These are phyloP conservation scores for Macrosoma leucophasiata DNA, from an alignment of 2,888 invertebrate species.

Conservation along the genomic window DNA sequence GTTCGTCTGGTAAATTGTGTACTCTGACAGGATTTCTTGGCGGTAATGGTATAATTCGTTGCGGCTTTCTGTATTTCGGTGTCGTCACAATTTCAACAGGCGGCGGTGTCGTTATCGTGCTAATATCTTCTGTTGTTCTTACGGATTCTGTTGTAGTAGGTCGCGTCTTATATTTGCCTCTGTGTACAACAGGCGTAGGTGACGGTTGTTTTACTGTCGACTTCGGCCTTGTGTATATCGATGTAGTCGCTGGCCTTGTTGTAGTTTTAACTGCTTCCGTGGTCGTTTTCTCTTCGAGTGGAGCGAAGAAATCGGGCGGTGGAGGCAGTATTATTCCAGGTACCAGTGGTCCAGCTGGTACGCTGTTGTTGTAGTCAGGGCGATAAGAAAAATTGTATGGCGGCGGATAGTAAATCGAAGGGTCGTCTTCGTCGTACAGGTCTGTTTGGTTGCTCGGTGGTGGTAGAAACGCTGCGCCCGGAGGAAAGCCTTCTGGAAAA, in stretches of 20 bases:
- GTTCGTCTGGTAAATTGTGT: conserved; percentile 57
- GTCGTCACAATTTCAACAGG: conserved; percentile 58
- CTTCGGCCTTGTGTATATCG: conserved; percentile 46
- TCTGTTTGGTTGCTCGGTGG: conserved; percentile 85
- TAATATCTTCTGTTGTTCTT: conserved; percentile 56
- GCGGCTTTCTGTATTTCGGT: conserved; percentile 54
- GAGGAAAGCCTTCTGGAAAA: conserved; percentile 73
- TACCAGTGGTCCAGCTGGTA: conserved; percentile 89
- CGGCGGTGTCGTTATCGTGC: conserved; percentile 51
- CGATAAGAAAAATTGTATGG: conserved; percentile 92
- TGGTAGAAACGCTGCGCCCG: conserved; percentile 76
- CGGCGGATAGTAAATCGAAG: conserved; percentile 93
- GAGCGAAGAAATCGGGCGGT: conserved; percentile 90
- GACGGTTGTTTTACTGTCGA: conserved; percentile 47
- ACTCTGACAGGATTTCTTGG: conserved; percentile 62
- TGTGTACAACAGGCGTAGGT: conserved; percentile 44
- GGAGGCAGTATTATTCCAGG: conserved; percentile 93
- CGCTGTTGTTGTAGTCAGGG: conserved; percentile 84
- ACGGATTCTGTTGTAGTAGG: conserved; percentile 53
- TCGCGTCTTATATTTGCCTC: conserved; percentile 59
- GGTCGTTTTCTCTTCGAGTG: conserved; percentile 74
- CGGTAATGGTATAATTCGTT: conserved; percentile 47
- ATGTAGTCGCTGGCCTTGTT: conserved; percentile 39
- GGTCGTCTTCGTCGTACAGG: conserved; percentile 92
- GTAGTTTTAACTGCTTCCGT: conserved; percentile 47